These are phyloP conservation scores for Cyanoderma ruficeps DNA, from an alignment of 2,113 vertebrate genomes.

Conservation along the genomic window DNA sequence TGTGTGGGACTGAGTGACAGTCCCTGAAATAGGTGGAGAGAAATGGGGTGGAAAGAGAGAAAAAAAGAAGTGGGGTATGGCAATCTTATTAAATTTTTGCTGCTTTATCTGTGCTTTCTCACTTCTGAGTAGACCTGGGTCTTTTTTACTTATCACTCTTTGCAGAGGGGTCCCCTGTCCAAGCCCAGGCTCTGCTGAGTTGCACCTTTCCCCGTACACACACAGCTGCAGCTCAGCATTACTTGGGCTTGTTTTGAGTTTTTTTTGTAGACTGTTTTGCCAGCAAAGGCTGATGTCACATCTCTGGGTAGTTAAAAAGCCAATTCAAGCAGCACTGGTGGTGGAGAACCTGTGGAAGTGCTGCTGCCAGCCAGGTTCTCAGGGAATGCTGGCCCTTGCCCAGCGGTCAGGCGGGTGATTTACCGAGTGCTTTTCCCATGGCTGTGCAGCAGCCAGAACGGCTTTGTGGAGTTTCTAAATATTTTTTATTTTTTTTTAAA, in stretches of 20 bases:
- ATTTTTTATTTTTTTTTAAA: not conserved
- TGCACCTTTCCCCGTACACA: not conserved
- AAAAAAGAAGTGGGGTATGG: not conserved
- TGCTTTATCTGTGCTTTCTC: not conserved
- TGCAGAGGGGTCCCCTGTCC: not conserved
- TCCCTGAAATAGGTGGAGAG: not conserved
- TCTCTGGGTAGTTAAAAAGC: slow-evolving; percentile 20
- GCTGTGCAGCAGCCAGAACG: not conserved
- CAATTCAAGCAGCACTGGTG: not conserved
- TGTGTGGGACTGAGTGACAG: not conserved
- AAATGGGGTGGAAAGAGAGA: not conserved
- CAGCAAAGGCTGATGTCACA: slow-evolving; percentile 38
- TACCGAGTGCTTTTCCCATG: not conserved
- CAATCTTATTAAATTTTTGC: not conserved
- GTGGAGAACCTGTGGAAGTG: slow-evolving; percentile 34
- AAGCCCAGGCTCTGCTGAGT: not conserved
- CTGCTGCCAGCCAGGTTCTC: slow-evolving; percentile 26
- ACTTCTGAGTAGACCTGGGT: not conserved
- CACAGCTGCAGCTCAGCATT: not conserved
- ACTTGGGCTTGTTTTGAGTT: not conserved
- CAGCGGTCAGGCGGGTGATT: not conserved
- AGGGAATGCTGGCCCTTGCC: slow-evolving; percentile 32
- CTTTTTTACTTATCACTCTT: not conserved
- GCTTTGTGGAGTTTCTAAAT: not conserved
- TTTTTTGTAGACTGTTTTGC: not conserved